Evolutionary conservation across 2,797 vertebrate species (phyloP).

Genomic region (Schizothorax lantsangensis): DNA sequence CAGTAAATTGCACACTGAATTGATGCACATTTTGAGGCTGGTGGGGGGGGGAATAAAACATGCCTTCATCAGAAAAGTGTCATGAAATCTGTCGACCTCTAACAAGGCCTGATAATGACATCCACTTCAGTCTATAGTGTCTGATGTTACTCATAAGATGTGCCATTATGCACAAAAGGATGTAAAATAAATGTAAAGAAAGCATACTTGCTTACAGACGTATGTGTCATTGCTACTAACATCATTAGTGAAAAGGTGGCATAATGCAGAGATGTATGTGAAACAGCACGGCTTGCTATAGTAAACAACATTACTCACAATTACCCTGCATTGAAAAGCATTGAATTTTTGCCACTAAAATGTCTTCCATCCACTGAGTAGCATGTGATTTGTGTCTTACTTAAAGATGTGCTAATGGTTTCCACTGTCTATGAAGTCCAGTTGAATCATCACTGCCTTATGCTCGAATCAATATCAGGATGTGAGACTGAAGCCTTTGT

Average conservation of each 20-base stretch:
- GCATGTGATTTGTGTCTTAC: conserved; percentile 48
- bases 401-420: conserved; percentile 56
- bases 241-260: background rate
- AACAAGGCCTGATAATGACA: conserved; percentile 14
- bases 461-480: conserved; percentile 73
- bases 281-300: background rate
- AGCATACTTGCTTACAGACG: background rate
- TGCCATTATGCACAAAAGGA: background rate
- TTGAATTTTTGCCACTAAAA: conserved; percentile 23
- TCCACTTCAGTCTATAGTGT: background rate
- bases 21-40: conserved; percentile 60
- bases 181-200: background rate
- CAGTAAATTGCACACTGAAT: conserved; percentile 72
- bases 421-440: conserved; percentile 56
- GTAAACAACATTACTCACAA: conserved; percentile 47
- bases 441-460: conserved; percentile 61
- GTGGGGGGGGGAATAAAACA: conserved; percentile 3
- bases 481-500: conserved; percentile 67
- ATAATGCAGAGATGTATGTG: background rate
- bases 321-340: conserved; percentile 27
- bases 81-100: conserved; percentile 7
- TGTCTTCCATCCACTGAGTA: conserved; percentile 3
- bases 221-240: background rate
- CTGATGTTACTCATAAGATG: background rate
- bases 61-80: background rate